These are phyloP conservation scores for Gryllus bimaculatus DNA, from an alignment of 1,140 invertebrate species.

Conservation along the genomic window DNA sequence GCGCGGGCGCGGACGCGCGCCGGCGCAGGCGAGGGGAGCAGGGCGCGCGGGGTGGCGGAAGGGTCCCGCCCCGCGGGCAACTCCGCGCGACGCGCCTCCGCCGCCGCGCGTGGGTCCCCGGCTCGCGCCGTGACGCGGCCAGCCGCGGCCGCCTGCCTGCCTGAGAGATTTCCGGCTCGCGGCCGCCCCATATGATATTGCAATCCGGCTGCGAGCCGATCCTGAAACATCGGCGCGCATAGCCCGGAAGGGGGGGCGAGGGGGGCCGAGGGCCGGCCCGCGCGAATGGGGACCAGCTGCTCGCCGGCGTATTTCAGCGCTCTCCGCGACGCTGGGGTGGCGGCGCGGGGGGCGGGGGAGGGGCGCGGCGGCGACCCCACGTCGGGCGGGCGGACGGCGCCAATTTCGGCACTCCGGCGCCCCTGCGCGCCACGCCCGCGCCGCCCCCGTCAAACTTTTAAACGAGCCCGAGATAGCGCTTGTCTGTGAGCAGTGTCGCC, in stretches of 20 bases:
- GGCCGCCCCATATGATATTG: background rate
- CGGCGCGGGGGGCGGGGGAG: too few relatives aligned
- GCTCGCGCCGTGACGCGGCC: too few relatives aligned
- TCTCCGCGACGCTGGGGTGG: background rate
- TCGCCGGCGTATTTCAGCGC: constrained; percentile 2
- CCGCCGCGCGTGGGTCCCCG: too few relatives aligned
- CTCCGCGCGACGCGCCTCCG: background rate
- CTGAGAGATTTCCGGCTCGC: background rate
- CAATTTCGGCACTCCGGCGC: background rate
- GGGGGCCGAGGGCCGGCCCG: too few relatives aligned
- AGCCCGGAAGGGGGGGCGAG: too few relatives aligned
- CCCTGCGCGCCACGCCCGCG: too few relatives aligned
- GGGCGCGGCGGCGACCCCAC: background rate
- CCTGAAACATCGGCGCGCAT: background rate
- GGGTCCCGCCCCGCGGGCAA: background rate
- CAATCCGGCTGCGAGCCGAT: background rate
- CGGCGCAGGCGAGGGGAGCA: too few relatives aligned
- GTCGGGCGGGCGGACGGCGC: background rate
- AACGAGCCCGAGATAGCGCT: background rate
- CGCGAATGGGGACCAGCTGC: background rate
- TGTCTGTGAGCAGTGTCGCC: background rate
- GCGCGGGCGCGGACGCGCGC: too few relatives aligned
- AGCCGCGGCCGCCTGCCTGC: background rate
- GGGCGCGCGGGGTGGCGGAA: too few relatives aligned
- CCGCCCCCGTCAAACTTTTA: background rate